Evolutionary conservation across 1,140 invertebrate species (phyloP).

Genomic region (Drosophila lini): DNA sequence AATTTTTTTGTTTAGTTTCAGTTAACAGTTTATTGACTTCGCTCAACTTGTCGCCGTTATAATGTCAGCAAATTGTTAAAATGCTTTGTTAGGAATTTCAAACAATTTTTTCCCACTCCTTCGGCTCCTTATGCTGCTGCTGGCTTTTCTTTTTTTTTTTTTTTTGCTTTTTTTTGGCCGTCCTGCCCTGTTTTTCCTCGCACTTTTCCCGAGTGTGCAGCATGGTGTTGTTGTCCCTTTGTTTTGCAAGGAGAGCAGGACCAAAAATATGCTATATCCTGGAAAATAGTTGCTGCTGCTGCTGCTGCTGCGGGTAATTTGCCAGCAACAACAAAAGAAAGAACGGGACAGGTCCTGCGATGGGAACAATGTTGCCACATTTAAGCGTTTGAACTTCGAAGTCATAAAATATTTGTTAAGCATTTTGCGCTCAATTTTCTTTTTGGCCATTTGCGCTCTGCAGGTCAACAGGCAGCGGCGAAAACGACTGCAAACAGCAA

Average conservation of each 20-base stretch:
- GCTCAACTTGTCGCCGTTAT: slow-evolving; percentile 81
- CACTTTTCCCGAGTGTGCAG: slow-evolving; percentile 20
- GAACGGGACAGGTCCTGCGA: slow-evolving; percentile 9
- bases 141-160: slow-evolving; percentile 4
- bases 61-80: slow-evolving; percentile 83
- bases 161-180: slow-evolving; percentile 3
- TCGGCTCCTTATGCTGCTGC: slow-evolving; percentile 31
- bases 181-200: slow-evolving; percentile 1
- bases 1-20: slow-evolving; percentile 50
- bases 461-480: slow-evolving; percentile 68
- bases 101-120: slow-evolving; percentile 68
- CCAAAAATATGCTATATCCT: slow-evolving; percentile 52
- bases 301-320: slow-evolving; percentile 68
- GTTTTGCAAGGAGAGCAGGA: slow-evolving; percentile 44
- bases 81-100: slow-evolving; percentile 82
- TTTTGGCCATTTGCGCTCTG: slow-evolving; percentile 71
- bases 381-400: slow-evolving; percentile 78
- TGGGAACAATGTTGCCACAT: slow-evolving; percentile 63
- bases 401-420: slow-evolving; percentile 82
- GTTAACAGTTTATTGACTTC: slow-evolving; percentile 81
- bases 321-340: slow-evolving; percentile 61
- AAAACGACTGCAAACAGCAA: slow-evolving; percentile 27
- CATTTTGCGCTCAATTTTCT: slow-evolving; percentile 80
- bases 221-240: slow-evolving; percentile 24
- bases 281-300: slow-evolving; percentile 49